phyloP scores from a whole-genome alignment of 2,797 vertebrate species.

The Microcaecilia unicolor region DNA sequence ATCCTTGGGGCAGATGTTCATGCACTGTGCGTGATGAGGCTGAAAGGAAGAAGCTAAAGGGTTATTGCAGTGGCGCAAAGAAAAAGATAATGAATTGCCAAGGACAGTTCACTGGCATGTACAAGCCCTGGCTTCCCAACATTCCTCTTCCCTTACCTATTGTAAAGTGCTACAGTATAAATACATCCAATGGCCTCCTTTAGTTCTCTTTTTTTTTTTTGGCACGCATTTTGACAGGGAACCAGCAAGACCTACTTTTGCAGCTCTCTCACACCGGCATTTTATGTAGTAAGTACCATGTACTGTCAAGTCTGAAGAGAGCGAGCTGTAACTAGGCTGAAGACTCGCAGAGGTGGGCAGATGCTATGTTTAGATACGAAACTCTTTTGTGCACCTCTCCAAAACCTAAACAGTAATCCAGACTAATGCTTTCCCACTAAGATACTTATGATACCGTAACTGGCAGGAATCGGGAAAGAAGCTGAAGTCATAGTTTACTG shows the following conservation, averaged over 20 bases:
- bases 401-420: slow-evolving; percentile 6
- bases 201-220: no score
- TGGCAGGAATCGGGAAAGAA: slow-evolving; percentile 1
- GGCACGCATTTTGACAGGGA: not conserved
- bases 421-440: slow-evolving; percentile 9
- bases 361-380: slow-evolving; percentile 13
- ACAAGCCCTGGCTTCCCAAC: no score
- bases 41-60: no score
- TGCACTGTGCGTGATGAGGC: no score
- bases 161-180: no score
- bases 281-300: slow-evolving; percentile 4
- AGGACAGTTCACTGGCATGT: no score
- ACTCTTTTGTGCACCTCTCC: not conserved
- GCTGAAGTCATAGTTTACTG: not conserved
- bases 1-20: no score
- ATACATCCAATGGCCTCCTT: no score
- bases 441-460: not conserved
- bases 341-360: slow-evolving; percentile 8
- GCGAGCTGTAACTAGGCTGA: slow-evolving; percentile 2
- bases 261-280: not conserved
- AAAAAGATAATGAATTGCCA: no score
- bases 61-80: no score
- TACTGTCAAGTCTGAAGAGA: slow-evolving; percentile 7
- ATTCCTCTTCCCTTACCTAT: no score
- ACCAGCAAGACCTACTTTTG: not conserved